These are phyloP conservation scores for Trachelipus rathkii DNA, from an alignment of 1,140 invertebrate genomes.

Conservation along the genomic window DNA sequence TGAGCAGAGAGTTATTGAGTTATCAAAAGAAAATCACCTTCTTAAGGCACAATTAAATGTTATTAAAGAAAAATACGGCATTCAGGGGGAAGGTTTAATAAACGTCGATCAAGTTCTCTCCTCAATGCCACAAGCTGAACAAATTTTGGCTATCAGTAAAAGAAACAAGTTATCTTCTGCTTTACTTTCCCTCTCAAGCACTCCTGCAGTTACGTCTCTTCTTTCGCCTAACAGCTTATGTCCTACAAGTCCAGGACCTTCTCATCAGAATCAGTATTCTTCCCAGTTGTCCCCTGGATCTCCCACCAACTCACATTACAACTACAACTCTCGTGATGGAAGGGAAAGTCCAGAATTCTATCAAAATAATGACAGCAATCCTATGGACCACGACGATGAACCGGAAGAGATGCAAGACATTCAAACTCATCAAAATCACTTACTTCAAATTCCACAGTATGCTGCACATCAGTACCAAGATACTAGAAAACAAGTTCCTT, in stretches of 20 bases:
- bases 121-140: constrained; percentile 72
- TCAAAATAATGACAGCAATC: background rate
- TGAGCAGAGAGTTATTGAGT: constrained; percentile 85
- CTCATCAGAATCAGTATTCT: constrained; percentile 50
- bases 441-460: constrained; percentile 1
- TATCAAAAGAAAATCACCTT: constrained; percentile 91
- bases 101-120: constrained; percentile 82
- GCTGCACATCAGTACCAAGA: constrained; percentile 27
- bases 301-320: constrained; percentile 28
- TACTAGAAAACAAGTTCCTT: constrained; percentile 20
- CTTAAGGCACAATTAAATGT: constrained; percentile 86
- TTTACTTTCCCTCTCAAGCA: constrained; percentile 27
- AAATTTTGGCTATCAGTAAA: constrained; percentile 74
- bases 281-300: constrained; percentile 19
- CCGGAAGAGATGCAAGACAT: background rate
- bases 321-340: constrained; percentile 19
- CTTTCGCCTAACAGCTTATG: constrained; percentile 23
- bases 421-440: background rate
- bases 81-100: constrained; percentile 76
- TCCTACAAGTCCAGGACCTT: constrained; percentile 8
- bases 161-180: constrained; percentile 59
- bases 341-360: constrained; percentile 27
- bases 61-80: constrained; percentile 89
- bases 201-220: constrained; percentile 40
- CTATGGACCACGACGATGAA: background rate